Evolutionary conservation across 2,888 invertebrate species (phyloP).

Genomic region (Oligia fasciuncula): DNA sequence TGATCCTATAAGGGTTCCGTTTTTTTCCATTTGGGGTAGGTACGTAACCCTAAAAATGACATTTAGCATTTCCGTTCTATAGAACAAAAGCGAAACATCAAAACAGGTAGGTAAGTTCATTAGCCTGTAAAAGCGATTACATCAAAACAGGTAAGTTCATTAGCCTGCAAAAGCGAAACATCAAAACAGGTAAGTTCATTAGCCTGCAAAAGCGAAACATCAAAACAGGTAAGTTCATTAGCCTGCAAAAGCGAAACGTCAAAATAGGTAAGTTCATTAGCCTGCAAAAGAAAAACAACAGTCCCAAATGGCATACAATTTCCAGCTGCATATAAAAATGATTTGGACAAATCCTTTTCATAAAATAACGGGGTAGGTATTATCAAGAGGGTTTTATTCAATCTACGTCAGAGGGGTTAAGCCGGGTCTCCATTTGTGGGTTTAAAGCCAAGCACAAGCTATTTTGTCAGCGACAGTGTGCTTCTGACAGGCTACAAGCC

Average conservation of each 20-base stretch:
- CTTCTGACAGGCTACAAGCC: slow-evolving; percentile 67
- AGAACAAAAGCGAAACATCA: background rate
- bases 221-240: background rate
- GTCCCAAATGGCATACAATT: slow-evolving; percentile 10
- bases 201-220: background rate
- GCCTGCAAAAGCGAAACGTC: background rate
- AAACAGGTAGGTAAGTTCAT: background rate
- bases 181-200: background rate
- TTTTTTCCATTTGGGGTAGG: no score
- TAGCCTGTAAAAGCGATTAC: background rate
- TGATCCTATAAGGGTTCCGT: no score
- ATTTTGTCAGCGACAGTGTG: slow-evolving; percentile 71
- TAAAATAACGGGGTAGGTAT: slow-evolving; percentile 48
- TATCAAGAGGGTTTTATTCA: slow-evolving; percentile 68
- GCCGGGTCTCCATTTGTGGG: slow-evolving; percentile 70
- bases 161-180: background rate
- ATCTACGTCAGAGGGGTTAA: slow-evolving; percentile 64
- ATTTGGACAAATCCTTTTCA: slow-evolving; percentile 41
- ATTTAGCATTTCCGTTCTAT: background rate
- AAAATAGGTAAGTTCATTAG: background rate
- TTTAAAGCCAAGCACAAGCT: slow-evolving; percentile 65
- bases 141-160: background rate
- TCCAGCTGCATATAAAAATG: slow-evolving; percentile 44
- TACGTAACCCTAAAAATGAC: background rate
- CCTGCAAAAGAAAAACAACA: background rate